Percentiles rank a stretch among this genome's conserved stretches.
Conservation (phyloP, 23 tunicate genomes). For the Oikopleura vanhoeffeni region DNA sequence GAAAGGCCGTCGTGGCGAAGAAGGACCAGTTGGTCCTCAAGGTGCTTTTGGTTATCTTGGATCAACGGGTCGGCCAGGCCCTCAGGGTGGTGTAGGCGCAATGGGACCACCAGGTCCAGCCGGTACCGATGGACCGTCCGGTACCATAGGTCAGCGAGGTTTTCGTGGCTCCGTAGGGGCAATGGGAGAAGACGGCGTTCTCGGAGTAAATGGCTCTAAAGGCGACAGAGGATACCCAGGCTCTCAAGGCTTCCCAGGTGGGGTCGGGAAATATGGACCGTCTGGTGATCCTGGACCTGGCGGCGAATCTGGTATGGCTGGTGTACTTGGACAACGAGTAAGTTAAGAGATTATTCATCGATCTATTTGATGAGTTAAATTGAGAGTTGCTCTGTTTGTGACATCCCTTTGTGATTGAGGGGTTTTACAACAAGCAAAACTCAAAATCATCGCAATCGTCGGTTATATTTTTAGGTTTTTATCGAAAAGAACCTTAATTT, state of each 20-base stretch:
- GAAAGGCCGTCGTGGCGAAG: neutral
- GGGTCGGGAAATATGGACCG: neutral
- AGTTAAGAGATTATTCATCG: too few species aligned
- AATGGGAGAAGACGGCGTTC: neutral
- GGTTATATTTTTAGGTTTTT: too few species aligned
- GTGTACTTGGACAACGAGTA: neutral
- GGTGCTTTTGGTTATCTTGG: neutral
- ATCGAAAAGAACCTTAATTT: too few species aligned
- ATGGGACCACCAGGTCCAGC: neutral
- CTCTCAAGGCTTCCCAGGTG: neutral
- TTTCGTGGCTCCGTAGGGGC: neutral
- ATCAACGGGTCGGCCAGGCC: neutral
- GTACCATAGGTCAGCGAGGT: neutral
- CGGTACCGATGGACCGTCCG: neutral
- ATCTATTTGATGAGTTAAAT: too few species aligned
- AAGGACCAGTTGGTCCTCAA: neutral
- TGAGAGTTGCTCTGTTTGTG: too few species aligned
- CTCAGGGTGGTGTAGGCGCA: neutral
- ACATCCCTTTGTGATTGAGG: too few species aligned
- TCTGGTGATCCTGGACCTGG: neutral
- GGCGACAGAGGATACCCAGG: neutral
- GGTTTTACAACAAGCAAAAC: too few species aligned
- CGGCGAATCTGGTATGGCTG: neutral
- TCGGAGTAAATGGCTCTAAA: neutral
- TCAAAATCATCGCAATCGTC: too few species aligned